Conservation (phyloP, 2,113 vertebrate genomes). For the Equus quagga region DNA sequence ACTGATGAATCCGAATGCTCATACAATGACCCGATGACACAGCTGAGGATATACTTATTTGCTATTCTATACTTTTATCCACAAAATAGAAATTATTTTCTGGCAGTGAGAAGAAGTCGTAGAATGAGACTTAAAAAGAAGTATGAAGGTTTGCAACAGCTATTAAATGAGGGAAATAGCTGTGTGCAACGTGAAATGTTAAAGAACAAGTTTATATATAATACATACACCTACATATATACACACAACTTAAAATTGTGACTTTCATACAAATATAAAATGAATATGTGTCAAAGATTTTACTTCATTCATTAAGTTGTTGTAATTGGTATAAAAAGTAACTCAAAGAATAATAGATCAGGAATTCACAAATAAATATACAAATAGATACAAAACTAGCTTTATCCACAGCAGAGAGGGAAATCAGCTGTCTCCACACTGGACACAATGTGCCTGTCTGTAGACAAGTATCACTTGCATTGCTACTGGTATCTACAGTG, state of each 20-base stretch:
- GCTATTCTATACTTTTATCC: not conserved
- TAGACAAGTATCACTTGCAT: not conserved
- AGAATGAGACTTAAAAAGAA: not conserved
- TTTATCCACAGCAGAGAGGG: not conserved
- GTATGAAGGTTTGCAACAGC: not conserved
- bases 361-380: not conserved
- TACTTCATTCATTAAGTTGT: not conserved
- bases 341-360: not conserved
- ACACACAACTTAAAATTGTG: not conserved
- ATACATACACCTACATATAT: not conserved
- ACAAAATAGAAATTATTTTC: not conserved
- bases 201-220: not conserved
- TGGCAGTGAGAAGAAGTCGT: not conserved
- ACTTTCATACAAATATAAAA: not conserved
- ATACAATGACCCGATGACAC: not conserved
- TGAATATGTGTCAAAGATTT: not conserved
- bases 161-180: not conserved
- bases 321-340: not conserved
- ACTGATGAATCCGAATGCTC: not conserved
- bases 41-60: not conserved
- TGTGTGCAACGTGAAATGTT: not conserved
- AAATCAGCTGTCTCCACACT: not conserved
- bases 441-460: not conserved
- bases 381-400: not conserved
- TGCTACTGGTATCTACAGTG: not conserved